phyloP scores from a whole-genome alignment of 1,140 invertebrate genomes.

The Solen grandis region DNA sequence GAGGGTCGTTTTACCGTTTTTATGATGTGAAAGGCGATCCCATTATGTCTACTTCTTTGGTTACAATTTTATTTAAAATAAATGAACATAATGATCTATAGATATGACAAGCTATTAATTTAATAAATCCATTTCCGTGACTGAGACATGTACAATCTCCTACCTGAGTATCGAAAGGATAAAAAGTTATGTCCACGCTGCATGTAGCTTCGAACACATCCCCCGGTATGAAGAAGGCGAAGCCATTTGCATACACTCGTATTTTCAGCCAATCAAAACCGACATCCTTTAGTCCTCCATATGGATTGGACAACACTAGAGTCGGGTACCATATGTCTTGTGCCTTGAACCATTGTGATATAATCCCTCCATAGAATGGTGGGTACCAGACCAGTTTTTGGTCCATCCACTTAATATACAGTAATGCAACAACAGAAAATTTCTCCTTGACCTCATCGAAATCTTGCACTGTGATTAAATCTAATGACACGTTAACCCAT shows the following conservation, averaged over 20 bases:
- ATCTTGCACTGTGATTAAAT: conserved; percentile 21
- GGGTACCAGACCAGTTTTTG: conserved; percentile 15
- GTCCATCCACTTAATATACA: conserved; percentile 13
- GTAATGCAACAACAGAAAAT: neutral
- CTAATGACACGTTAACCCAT: neutral
- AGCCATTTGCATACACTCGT: neutral
- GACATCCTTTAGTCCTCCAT: neutral
- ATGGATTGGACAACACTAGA: conserved; percentile 11
- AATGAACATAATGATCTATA: neutral
- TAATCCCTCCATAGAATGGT: neutral
- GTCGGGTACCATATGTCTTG: conserved; percentile 21
- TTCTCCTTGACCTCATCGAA: conserved; percentile 33
- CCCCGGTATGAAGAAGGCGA: neutral
- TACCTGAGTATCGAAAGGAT: conserved; percentile 43
- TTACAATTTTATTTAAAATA: neutral
- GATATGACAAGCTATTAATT: neutral
- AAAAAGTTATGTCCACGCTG: conserved; percentile 17
- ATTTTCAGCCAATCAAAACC: conserved; percentile 2
- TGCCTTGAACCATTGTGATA: neutral
- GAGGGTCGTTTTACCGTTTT: no score
- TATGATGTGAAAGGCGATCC: no score
- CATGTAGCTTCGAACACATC: conserved; percentile 20
- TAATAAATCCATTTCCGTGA: no score
- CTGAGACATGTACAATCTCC: neutral
- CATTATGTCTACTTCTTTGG: no score